Percentiles rank a stretch among this genome's conserved stretches.
Evolutionary conservation across 2,113 vertebrate genomes (phyloP).

Genomic region (Tupaia chinensis): DNA sequence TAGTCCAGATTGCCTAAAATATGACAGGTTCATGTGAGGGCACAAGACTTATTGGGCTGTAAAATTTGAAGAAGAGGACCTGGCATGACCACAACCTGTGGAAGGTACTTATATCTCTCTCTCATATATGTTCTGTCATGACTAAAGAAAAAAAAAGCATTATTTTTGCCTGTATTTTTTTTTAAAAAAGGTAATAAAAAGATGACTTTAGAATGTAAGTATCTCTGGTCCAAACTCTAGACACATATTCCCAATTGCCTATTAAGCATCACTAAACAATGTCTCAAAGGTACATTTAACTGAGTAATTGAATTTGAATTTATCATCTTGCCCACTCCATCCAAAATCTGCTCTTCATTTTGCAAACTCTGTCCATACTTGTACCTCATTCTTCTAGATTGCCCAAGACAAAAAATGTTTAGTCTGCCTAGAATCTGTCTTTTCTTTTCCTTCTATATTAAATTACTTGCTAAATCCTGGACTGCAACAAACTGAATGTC

Average conservation of each 20-base stretch:
- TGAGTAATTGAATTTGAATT: not conserved
- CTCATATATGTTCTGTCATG: too few species aligned
- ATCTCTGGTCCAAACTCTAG: not conserved
- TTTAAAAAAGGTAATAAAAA: not conserved
- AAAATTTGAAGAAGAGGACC: too few species aligned
- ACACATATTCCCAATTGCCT: not conserved
- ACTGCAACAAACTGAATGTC: not conserved
- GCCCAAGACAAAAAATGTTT: not conserved
- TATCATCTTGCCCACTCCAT: not conserved
- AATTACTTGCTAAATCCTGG: not conserved
- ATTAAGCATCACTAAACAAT: not conserved
- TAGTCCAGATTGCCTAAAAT: too few species aligned
- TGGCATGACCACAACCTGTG: too few species aligned
- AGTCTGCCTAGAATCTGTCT: not conserved
- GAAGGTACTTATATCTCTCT: too few species aligned
- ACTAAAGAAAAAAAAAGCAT: too few species aligned
- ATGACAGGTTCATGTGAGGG: too few species aligned
- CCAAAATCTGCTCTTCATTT: not conserved
- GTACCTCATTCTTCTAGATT: not conserved
- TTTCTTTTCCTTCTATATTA: not conserved
- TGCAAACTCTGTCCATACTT: not conserved
- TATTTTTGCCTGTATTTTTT: too few species aligned
- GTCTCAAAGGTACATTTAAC: not conserved
- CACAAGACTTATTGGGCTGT: too few species aligned
- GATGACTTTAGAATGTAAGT: not conserved